phyloP scores from a whole-genome alignment of 2,797 vertebrate species.

The Schizothorax lantsangensis region DNA sequence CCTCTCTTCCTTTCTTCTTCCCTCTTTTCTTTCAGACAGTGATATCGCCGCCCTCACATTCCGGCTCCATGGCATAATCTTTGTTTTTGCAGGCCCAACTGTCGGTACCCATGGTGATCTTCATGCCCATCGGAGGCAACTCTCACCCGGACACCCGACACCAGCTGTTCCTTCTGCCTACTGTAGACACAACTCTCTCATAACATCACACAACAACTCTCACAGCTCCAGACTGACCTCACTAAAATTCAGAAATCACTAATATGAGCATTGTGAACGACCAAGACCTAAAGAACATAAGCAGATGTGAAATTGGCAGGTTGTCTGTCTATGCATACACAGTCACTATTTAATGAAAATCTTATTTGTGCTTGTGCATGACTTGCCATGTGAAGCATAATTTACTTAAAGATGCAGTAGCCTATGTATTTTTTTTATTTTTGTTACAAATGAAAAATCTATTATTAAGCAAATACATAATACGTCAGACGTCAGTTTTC shows the following conservation, averaged over 20 bases:
- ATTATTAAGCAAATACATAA: neutral
- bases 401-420: neutral
- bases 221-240: neutral
- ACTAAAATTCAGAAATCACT: neutral
- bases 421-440: neutral
- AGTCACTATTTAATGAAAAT: neutral
- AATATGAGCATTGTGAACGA: neutral
- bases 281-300: neutral
- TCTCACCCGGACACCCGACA: slow-evolving; percentile 56
- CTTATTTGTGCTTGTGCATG: neutral
- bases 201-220: slow-evolving; percentile 12
- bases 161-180: slow-evolving; percentile 53
- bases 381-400: neutral
- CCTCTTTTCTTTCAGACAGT: slow-evolving; percentile 43
- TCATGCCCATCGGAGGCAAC: slow-evolving; percentile 49
- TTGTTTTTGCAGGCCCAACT: slow-evolving; percentile 67
- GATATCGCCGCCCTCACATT: slow-evolving; percentile 59
- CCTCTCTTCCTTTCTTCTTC: slow-evolving; percentile 40
- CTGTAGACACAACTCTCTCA: slow-evolving; percentile 42
- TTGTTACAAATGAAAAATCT: neutral
- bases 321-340: neutral
- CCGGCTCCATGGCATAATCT: slow-evolving; percentile 66
- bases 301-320: neutral
- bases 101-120: slow-evolving; percentile 64
- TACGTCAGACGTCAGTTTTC: neutral